A percentile compares a stretch with the other conserved stretches of the same genome.
Conservation (phyloP, 2,113 vertebrate species). For the Cynopterus brachyotis region DNA sequence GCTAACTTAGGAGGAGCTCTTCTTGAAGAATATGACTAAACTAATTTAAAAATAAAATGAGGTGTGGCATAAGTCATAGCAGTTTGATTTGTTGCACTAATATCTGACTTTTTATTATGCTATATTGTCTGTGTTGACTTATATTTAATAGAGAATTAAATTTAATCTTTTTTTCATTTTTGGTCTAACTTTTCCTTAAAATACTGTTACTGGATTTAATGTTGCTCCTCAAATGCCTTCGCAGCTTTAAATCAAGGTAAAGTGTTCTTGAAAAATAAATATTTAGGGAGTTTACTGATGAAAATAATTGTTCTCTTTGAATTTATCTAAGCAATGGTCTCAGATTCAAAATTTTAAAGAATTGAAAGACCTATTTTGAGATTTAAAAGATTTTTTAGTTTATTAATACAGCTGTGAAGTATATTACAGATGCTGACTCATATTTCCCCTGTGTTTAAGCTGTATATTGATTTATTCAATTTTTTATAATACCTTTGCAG, state of each 20-base stretch:
- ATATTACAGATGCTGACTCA: background rate
- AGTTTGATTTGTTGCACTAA: background rate
- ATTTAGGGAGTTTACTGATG: background rate
- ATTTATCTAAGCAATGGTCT: background rate
- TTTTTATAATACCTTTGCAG: background rate
- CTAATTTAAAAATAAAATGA: conserved; percentile 35
- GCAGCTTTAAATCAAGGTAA: conserved; percentile 34
- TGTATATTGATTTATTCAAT: background rate
- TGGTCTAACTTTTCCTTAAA: conserved; percentile 13
- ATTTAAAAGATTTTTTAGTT: background rate
- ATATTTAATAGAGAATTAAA: conserved; percentile 41
- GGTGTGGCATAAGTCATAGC: background rate
- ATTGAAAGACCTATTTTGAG: background rate
- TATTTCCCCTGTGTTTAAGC: background rate
- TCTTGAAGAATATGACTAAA: background rate
- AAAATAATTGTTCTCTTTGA: conserved; percentile 33
- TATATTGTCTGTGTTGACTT: background rate
- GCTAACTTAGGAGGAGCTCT: background rate
- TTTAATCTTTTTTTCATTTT: conserved; percentile 43
- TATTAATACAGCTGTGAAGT: background rate
- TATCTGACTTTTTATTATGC: background rate
- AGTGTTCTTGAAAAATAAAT: conserved; percentile 42
- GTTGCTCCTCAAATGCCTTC: background rate
- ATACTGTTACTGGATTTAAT: conserved; percentile 29
- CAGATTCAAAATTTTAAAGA: conserved; percentile 5